phyloP scores from a whole-genome alignment of 2,888 invertebrate genomes.

The Cheilosia vulpina region DNA sequence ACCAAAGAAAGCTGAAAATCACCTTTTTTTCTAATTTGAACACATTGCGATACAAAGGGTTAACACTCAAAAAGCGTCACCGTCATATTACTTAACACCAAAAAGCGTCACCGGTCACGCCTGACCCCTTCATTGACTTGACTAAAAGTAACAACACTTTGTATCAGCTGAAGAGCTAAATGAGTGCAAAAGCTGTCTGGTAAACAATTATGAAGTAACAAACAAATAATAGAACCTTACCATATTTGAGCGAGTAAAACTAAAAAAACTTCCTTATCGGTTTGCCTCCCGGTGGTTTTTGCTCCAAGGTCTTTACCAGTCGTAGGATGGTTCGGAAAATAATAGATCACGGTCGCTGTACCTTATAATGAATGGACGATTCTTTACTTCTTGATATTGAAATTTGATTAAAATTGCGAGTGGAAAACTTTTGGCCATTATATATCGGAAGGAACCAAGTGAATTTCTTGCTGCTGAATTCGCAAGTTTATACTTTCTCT shows the following conservation, averaged over 20 bases:
- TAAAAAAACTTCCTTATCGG: constrained; percentile 41
- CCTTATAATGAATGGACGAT: constrained; percentile 81
- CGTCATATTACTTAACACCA: no score
- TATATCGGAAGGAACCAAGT: constrained; percentile 50
- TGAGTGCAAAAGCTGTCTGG: no score
- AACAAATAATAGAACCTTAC: constrained; percentile 50
- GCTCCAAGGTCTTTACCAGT: constrained; percentile 66
- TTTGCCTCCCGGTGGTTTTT: constrained; percentile 35
- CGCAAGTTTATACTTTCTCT: constrained; percentile 25
- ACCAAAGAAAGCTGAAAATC: no score
- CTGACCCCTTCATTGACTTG: no score
- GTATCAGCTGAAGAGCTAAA: no score
- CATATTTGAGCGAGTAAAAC: constrained; percentile 60
- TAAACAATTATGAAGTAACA: not conserved
- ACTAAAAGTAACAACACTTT: no score
- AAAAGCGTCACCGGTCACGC: no score
- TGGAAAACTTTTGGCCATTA: constrained; percentile 70
- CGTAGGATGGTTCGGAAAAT: constrained; percentile 68
- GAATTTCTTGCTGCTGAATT: constrained; percentile 52
- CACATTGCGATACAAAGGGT: no score
- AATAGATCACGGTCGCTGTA: constrained; percentile 80
- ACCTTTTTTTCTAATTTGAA: no score
- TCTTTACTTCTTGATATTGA: constrained; percentile 66
- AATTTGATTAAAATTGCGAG: constrained; percentile 65
- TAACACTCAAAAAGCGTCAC: no score